Conservation (phyloP, 1,140 invertebrate genomes). For the Diprion similis region DNA sequence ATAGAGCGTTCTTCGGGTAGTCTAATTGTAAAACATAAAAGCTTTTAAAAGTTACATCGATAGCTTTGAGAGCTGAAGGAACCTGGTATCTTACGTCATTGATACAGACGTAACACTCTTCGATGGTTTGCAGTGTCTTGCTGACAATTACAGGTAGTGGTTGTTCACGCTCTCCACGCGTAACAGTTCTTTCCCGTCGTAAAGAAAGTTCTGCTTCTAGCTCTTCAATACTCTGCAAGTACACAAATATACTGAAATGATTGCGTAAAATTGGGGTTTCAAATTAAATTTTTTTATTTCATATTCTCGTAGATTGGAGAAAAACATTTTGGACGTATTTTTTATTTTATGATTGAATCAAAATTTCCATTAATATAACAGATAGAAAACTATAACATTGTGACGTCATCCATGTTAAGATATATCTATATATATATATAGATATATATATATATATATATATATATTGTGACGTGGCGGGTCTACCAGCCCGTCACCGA, state of each 20-base stretch:
- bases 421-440: no score
- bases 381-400: no score
- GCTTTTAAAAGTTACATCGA: slow-evolving; percentile 32
- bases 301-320: no score
- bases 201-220: neutral
- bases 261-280: no score
- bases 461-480: no score
- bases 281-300: no score
- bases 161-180: slow-evolving; percentile 15
- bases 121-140: slow-evolving; percentile 20
- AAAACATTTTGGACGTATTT: no score
- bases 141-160: slow-evolving; percentile 24
- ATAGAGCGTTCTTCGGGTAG: slow-evolving; percentile 25
- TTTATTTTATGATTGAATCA: slow-evolving; percentile 29
- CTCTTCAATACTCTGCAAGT: neutral
- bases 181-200: neutral
- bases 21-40: slow-evolving; percentile 29
- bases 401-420: no score
- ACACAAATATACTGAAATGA: neutral
- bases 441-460: no score
- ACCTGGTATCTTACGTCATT: slow-evolving; percentile 26
- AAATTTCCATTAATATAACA: slow-evolving; percentile 18
- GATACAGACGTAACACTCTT: slow-evolving; percentile 30
- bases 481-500: no score
- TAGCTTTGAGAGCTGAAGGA: slow-evolving; percentile 16